Evolutionary conservation across 2,797 vertebrate species (phyloP).

Genomic region (Catamblyrhynchus diadema): DNA sequence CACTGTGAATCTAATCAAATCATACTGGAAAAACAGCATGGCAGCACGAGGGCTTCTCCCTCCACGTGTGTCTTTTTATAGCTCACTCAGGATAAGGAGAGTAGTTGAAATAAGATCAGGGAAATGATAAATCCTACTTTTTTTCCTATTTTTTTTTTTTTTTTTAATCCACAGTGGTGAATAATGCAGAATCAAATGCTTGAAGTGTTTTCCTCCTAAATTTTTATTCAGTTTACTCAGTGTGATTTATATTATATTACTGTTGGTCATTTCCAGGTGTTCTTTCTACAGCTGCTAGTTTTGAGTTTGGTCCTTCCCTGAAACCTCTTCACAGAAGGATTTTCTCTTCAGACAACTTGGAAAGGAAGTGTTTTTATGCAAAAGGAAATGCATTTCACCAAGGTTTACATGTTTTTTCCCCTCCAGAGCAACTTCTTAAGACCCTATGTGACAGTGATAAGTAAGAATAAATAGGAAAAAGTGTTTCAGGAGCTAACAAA

Average conservation of each 20-base stretch:
- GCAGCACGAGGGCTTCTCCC: background rate
- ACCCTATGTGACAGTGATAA: background rate
- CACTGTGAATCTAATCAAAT: background rate
- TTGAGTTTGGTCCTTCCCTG: background rate
- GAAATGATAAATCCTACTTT: background rate
- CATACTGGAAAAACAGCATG: background rate
- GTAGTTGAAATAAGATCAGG: background rate
- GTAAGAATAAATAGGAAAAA: background rate
- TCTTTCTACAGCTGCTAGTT: background rate
- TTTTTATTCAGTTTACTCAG: background rate
- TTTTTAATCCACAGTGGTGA: background rate
- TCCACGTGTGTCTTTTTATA: background rate
- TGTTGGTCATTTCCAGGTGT: background rate
- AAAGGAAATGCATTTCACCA: background rate
- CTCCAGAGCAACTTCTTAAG: background rate
- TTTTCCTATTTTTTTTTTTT: background rate
- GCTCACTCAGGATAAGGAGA: background rate
- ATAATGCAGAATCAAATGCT: background rate
- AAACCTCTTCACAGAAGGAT: background rate
- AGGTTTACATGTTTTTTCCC: rapidly evolving
- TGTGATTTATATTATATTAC: background rate
- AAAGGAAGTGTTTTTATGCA: background rate
- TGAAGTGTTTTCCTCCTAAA: background rate
- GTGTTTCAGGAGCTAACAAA: background rate
- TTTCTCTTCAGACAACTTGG: background rate